Base-by-base conservation (phyloP, 2,797 vertebrate species). In the Triplophysa yarkandensis region DNA sequence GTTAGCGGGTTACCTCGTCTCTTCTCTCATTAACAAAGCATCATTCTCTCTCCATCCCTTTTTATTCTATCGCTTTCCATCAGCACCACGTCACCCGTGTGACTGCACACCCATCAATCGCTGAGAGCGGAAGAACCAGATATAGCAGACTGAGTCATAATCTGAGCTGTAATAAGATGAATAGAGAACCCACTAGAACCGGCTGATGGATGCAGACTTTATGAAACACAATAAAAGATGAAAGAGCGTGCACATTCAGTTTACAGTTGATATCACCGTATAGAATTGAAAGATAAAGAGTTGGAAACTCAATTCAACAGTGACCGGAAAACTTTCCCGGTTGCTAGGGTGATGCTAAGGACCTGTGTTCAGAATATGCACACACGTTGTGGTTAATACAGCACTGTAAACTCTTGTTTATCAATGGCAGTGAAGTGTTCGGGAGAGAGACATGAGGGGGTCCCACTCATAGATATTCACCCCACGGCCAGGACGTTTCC, bases 361-460 rank as follows among this genome's bases (percentile, higher is more conserved):
- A 36, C 36, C 2, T 41, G 13, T 14, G 4, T 44, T 6, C 14
- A 6, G 3, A 43, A 16, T 17, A 43, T 43, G n/a, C 25, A 14
- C 25, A 28, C 25, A 28, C 5, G 2, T 13, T 6, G 25, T 57
- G 36, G 36, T 28, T 4, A 5, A 30, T 5, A 54, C 52, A 0
- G 25, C 5, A 16, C 11, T 54, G 14, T 27, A 6, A 27, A 16
- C 4, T 2, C 25, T 27, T 25, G 50, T 39, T 39, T 39, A 11
- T 10, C n/a, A 21, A 6, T 2, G 48, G 23, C 21, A 14, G 7
- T 54, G 21, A n/a, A n/a, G 5, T 9, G 6, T n/a, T 27, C 2
- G 63, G 43, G 79, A 71, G 85, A 89, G 88, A 75, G 54, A 46
- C 54, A 44, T 43, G 43, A 46, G 44, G 30, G 48, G n/a, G 61